Conservation (phyloP, 2,888 invertebrate genomes). For the Trachelus tabidus region DNA sequence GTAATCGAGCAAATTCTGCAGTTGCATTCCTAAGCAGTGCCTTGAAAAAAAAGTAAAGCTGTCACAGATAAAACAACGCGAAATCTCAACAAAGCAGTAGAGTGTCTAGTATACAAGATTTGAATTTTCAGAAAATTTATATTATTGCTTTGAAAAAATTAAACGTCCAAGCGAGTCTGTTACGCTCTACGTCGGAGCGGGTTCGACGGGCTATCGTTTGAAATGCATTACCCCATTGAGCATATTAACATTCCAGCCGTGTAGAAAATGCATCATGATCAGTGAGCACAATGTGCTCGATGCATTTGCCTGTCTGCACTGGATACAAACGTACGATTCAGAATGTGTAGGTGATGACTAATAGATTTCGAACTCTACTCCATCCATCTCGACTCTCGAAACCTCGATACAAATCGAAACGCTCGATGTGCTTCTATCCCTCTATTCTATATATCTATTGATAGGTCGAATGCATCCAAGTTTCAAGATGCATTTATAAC, state of each 20-base stretch:
- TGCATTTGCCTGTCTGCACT: conserved; percentile 47
- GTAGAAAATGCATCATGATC: conserved; percentile 25
- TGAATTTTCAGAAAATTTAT: background rate
- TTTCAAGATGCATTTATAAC: conserved; percentile 5
- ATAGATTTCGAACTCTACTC: conserved; percentile 58
- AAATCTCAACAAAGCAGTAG: background rate
- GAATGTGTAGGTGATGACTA: conserved; percentile 60
- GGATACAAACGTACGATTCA: conserved; percentile 16
- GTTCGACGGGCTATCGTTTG: conserved; percentile 24
- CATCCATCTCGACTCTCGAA: conserved; percentile 46
- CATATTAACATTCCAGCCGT: conserved; percentile 38
- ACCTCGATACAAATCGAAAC: conserved; percentile 53
- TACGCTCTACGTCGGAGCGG: background rate
- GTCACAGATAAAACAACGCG: background rate
- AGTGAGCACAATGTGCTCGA: conserved; percentile 30
- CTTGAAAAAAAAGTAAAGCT: background rate
- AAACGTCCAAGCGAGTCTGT: background rate
- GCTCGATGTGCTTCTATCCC: conserved; percentile 14
- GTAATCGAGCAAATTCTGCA: background rate
- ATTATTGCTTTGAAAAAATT: background rate
- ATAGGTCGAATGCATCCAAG: conserved; percentile 17
- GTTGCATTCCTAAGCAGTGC: background rate
- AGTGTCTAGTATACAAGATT: background rate
- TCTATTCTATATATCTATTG: conserved; percentile 7
- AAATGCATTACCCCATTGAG: conserved; percentile 23